phyloP scores from a whole-genome alignment of 2,797 vertebrate genomes.

The Todus mexicanus region DNA sequence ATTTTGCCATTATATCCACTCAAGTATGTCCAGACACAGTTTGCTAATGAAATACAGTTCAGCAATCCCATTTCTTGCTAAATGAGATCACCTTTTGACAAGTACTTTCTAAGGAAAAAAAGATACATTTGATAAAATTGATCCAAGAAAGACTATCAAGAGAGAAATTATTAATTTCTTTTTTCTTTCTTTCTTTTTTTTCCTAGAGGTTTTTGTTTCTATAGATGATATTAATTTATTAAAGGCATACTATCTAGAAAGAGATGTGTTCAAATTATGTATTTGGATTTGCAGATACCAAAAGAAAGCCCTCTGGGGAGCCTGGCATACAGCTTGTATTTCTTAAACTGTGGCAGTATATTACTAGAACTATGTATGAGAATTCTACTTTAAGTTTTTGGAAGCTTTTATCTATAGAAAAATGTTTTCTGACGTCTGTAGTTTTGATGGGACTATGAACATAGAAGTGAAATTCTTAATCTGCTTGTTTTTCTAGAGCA shows the following conservation, averaged over 20 bases:
- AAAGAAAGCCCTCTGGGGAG: conserved; percentile 57
- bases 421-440: fast-evolving
- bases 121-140: background rate
- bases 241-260: conserved; percentile 12
- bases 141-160: background rate
- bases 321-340: background rate
- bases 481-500: background rate
- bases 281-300: conserved; percentile 33
- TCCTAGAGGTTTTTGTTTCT: conserved; percentile 49
- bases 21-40: background rate
- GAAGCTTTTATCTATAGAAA: background rate
- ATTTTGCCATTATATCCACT: conserved; percentile 8
- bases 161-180: background rate
- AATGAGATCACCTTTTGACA: background rate
- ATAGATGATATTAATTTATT: conserved; percentile 13
- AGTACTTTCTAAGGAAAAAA: background rate
- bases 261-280: conserved; percentile 20
- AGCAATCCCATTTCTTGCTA: background rate
- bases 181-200: background rate
- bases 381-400: background rate
- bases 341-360: conserved; percentile 15
- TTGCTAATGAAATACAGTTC: background rate
- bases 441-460: background rate
- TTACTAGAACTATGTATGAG: background rate
- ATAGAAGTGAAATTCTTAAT: background rate